Conservation (phyloP, 2,888 invertebrate genomes). For the Halictus quadricinctus region DNA sequence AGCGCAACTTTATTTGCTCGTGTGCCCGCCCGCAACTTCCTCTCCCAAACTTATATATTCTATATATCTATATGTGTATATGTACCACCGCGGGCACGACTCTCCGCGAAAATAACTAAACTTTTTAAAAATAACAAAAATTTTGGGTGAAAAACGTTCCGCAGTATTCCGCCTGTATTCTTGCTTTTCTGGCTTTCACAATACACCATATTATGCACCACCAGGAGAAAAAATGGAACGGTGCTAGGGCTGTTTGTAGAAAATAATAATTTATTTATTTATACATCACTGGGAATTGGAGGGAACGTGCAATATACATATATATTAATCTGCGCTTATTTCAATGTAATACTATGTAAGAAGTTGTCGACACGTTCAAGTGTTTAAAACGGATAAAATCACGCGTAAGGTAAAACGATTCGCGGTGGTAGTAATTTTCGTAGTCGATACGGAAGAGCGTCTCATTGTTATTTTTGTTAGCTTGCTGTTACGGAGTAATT, state of each 20-base stretch:
- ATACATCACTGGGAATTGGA: no score
- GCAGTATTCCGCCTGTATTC: neutral
- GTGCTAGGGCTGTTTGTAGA: neutral
- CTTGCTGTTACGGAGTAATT: no score
- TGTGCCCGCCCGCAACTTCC: neutral
- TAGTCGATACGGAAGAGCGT: no score
- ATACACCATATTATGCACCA: neutral
- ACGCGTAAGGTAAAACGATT: no score
- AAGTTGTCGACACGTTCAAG: no score
- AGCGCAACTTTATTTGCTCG: constrained; percentile 7
- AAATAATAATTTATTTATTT: neutral
- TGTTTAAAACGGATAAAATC: no score
- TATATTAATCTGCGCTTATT: no score
- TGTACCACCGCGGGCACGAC: neutral
- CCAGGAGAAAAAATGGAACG: neutral
- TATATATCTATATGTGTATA: no score
- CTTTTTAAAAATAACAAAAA: neutral
- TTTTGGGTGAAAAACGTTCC: neutral
- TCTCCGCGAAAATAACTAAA: neutral
- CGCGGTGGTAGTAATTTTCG: no score
- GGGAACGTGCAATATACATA: no score
- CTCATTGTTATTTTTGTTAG: no score
- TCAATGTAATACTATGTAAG: no score
- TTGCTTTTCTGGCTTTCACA: neutral
- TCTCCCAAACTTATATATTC: neutral